These are phyloP conservation scores for Scaptodrosophila latifasciaeformis DNA, from an alignment of 2,888 invertebrate genomes.

Conservation along the genomic window DNA sequence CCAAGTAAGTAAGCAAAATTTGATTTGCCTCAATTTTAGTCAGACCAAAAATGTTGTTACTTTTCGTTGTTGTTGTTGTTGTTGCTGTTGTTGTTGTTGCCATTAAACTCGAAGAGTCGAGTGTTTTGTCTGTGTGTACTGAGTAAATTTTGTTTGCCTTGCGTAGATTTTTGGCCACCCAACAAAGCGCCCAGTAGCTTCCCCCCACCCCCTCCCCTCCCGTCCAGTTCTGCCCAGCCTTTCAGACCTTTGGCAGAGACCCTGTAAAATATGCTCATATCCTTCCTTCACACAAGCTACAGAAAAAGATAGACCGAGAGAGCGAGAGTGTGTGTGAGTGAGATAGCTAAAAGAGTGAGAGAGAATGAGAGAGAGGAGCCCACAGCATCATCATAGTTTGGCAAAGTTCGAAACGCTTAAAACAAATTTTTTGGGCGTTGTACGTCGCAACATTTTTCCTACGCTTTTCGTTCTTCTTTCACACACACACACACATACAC, in stretches of 20 bases:
- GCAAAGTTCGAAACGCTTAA: slow-evolving; percentile 18
- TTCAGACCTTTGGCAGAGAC: neutral
- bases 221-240: neutral
- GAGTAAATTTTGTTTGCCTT: slow-evolving; percentile 31
- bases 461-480: neutral
- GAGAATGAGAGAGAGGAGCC: neutral
- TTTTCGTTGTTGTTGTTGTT: slow-evolving; percentile 16
- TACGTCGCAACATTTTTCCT: slow-evolving; percentile 7
- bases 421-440: slow-evolving; percentile 27
- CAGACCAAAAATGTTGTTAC: too few species aligned
- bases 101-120: slow-evolving; percentile 1
- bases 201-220: too few species aligned
- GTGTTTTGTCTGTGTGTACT: slow-evolving; percentile 18
- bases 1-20: too few species aligned
- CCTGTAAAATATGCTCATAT: slow-evolving; percentile 13
- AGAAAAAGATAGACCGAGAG: slow-evolving; percentile 2
- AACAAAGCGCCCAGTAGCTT: too few species aligned
- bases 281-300: slow-evolving; percentile 5
- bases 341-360: neutral
- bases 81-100: slow-evolving; percentile 5
- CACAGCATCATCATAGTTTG: slow-evolving; percentile 11
- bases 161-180: slow-evolving; percentile 38
- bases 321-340: neutral
- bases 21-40: too few species aligned
- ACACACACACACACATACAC: slow-evolving; percentile 1